phyloP scores from a whole-genome alignment of 2,797 vertebrate genomes.

The Enteromius radiatus region DNA sequence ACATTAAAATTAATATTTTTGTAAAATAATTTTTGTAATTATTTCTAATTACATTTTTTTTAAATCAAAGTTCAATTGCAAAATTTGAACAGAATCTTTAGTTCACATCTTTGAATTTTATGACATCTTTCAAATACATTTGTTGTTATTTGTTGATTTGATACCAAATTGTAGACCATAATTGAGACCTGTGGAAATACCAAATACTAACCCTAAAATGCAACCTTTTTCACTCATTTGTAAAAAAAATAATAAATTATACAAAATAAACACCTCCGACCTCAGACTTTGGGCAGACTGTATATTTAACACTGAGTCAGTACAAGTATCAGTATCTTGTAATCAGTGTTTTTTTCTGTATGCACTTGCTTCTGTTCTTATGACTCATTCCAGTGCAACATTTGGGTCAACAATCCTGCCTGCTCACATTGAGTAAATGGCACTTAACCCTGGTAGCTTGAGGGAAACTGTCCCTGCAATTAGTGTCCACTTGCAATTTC shows the following conservation, averaged over 20 bases:
- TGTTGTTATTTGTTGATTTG: too few relatives aligned
- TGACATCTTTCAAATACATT: too few relatives aligned
- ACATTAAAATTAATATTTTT: too few relatives aligned
- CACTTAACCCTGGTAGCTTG: conserved; percentile 25
- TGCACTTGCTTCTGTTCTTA: not conserved
- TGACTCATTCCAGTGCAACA: not conserved
- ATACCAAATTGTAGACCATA: too few relatives aligned
- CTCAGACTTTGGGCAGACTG: not conserved
- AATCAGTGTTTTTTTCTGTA: not conserved
- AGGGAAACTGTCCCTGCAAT: conserved; percentile 22
- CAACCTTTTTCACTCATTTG: not conserved
- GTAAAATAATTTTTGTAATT: too few relatives aligned
- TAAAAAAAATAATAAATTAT: not conserved
- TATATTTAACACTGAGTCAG: not conserved
- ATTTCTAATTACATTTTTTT: too few relatives aligned
- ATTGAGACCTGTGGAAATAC: too few relatives aligned
- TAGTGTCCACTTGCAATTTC: conserved; percentile 16
- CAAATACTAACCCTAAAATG: not conserved
- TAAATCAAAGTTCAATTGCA: too few relatives aligned
- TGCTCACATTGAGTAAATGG: not conserved
- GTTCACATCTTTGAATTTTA: too few relatives aligned
- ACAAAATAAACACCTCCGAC: not conserved
- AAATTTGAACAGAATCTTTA: too few relatives aligned
- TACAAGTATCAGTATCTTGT: not conserved
- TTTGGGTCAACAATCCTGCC: not conserved